A percentile compares a stretch with the other conserved stretches of the same genome.
Evolutionary conservation across 2,113 vertebrate genomes (phyloP).

Genomic region (Sisor rabdophorus): DNA sequence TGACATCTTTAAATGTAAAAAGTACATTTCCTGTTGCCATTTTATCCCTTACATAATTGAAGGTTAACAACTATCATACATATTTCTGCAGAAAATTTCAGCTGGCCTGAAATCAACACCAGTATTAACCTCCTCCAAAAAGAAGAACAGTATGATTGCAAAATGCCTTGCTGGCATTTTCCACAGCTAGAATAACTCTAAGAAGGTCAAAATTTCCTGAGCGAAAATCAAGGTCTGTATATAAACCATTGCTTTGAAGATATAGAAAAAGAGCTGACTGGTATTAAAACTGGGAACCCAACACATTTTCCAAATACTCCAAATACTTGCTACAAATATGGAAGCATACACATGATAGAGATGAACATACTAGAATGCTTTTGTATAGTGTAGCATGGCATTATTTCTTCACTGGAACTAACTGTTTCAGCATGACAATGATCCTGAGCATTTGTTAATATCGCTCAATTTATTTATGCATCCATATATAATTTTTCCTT

Average conservation of each 20-base stretch:
- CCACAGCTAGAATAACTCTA: constrained; percentile 11
- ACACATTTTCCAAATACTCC: too few species aligned
- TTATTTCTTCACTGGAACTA: too few species aligned
- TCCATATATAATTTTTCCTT: too few species aligned
- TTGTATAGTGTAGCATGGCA: too few species aligned
- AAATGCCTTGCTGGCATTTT: constrained; percentile 12
- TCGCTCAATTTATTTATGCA: too few species aligned
- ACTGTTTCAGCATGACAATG: too few species aligned
- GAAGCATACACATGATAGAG: too few species aligned
- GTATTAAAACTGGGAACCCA: constrained; percentile 51
- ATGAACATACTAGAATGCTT: too few species aligned
- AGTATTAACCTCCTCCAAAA: constrained; percentile 14
- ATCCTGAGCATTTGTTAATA: too few species aligned
- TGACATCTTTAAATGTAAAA: not conserved
- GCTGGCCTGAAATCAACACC: constrained; percentile 1
- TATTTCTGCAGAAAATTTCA: not conserved
- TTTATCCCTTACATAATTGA: constrained; percentile 11
- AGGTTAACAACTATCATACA: not conserved
- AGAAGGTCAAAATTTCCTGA: not conserved
- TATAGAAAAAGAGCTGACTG: constrained; percentile 12
- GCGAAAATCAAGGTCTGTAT: not conserved
- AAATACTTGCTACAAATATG: too few species aligned
- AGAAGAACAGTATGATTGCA: not conserved
- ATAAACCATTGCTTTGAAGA: not conserved
- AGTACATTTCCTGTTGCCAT: not conserved